Evolutionary conservation across 2,113 vertebrate species (phyloP).

Genomic region (Engraulis encrasicolus): DNA sequence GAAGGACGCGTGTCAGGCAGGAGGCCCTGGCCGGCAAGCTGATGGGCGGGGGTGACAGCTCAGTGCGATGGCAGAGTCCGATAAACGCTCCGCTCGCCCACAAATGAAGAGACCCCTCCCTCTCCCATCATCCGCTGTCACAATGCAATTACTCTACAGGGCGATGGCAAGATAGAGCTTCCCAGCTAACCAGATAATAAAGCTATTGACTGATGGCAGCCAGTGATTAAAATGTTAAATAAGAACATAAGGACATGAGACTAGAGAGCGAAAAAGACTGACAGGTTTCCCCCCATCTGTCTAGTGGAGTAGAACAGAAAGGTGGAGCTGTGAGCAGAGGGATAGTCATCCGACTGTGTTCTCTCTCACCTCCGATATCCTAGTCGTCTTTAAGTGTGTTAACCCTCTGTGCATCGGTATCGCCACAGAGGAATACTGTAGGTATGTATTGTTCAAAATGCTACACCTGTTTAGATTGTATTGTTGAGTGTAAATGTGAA

Average conservation of each 20-base stretch:
- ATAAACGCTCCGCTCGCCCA: constrained; percentile 93
- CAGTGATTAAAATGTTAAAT: constrained; percentile 97
- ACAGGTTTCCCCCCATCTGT: constrained; percentile 29
- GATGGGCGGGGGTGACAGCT: constrained; percentile 92
- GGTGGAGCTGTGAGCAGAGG: neutral
- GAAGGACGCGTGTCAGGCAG: constrained; percentile 93
- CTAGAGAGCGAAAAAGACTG: constrained; percentile 67
- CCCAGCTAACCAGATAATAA: constrained; percentile 95
- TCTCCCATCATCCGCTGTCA: constrained; percentile 94
- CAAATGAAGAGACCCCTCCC: constrained; percentile 93
- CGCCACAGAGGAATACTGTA: neutral
- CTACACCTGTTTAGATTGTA: neutral
- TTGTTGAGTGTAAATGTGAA: too few species aligned
- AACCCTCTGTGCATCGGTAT: neutral
- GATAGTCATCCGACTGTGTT: neutral
- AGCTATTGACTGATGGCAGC: constrained; percentile 98
- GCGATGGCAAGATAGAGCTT: constrained; percentile 97
- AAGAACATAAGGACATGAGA: constrained; percentile 88
- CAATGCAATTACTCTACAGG: constrained; percentile 97
- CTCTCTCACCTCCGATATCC: neutral
- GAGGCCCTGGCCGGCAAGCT: constrained; percentile 84
- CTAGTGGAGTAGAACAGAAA: neutral
- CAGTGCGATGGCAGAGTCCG: constrained; percentile 89
- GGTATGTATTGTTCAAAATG: neutral
- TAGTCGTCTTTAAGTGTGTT: neutral